phyloP scores from a whole-genome alignment of 2,113 vertebrate genomes.

The Zootoca vivipara region DNA sequence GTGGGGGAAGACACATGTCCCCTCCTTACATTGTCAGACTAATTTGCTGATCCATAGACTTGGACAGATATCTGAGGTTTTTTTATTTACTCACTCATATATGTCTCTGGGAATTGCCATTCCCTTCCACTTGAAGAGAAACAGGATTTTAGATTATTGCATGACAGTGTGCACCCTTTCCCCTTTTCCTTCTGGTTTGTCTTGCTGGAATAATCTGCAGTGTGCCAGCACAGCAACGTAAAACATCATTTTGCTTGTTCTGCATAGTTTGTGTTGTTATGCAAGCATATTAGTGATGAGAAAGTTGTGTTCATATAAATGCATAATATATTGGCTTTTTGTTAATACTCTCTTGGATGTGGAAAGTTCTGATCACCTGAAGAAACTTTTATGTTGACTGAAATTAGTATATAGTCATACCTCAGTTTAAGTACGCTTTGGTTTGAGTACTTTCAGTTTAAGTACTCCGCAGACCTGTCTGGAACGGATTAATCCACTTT shows the following conservation, averaged over 20 bases:
- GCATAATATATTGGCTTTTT: not conserved
- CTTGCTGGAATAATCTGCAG: not conserved
- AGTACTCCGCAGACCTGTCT: no score
- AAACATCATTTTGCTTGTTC: not conserved
- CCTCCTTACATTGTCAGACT: not conserved
- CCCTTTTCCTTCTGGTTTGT: not conserved
- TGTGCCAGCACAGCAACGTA: not conserved
- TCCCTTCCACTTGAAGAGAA: not conserved
- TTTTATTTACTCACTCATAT: not conserved
- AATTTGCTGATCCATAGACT: not conserved
- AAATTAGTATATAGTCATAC: not conserved
- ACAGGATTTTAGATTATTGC: not conserved
- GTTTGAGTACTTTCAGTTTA: no score
- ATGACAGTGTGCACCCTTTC: not conserved
- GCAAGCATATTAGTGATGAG: not conserved
- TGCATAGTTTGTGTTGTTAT: not conserved
- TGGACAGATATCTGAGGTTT: not conserved
- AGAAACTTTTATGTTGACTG: not conserved
- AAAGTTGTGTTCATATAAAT: not conserved
- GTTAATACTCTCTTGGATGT: not conserved
- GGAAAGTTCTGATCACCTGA: not conserved
- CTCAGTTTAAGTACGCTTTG: no score
- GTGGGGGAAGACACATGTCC: no score
- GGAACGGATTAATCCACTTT: no score
- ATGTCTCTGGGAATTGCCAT: not conserved